Conservation (phyloP, 92 coral and sea anemone genomes). For the Meandrina meandrites region DNA sequence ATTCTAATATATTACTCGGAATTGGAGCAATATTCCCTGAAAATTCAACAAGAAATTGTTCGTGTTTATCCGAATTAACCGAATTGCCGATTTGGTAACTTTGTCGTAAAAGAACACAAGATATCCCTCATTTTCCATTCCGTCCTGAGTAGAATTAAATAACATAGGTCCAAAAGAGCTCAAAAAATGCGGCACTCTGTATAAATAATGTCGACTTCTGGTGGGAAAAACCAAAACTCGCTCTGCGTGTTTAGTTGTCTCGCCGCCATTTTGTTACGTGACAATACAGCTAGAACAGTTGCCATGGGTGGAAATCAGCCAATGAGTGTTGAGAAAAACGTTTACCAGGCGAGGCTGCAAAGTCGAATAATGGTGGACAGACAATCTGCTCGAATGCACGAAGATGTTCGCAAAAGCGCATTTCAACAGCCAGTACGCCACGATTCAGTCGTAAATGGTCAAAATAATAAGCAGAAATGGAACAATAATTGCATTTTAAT, state of each 20-base stretch:
- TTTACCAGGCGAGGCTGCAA: slow-evolving; percentile 21
- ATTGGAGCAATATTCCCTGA: neutral
- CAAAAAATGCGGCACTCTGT: neutral
- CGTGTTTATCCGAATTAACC: neutral
- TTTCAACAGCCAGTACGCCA: neutral
- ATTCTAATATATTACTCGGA: neutral
- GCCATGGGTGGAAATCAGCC: slow-evolving; percentile 27
- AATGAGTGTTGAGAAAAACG: slow-evolving; percentile 15
- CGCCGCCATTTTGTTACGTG: slow-evolving; percentile 17
- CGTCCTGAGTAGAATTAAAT: neutral
- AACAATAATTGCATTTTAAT: no score
- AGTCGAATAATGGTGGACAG: slow-evolving; percentile 1
- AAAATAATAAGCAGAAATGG: neutral
- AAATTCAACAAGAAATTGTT: slow-evolving; percentile 8
- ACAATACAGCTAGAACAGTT: neutral
- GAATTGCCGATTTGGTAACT: neutral
- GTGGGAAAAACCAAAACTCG: slow-evolving; percentile 34
- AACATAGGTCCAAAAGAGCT: neutral
- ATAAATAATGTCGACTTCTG: neutral
- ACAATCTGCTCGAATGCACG: neutral
- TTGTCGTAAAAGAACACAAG: neutral
- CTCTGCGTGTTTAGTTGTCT: neutral
- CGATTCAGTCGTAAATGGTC: neutral
- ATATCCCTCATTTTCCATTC: neutral
- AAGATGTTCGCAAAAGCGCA: neutral